A percentile compares a stretch with the other conserved stretches of the same genome.
Conservation (phyloP, 2,113 vertebrate genomes). For the Monopterus albus region DNA sequence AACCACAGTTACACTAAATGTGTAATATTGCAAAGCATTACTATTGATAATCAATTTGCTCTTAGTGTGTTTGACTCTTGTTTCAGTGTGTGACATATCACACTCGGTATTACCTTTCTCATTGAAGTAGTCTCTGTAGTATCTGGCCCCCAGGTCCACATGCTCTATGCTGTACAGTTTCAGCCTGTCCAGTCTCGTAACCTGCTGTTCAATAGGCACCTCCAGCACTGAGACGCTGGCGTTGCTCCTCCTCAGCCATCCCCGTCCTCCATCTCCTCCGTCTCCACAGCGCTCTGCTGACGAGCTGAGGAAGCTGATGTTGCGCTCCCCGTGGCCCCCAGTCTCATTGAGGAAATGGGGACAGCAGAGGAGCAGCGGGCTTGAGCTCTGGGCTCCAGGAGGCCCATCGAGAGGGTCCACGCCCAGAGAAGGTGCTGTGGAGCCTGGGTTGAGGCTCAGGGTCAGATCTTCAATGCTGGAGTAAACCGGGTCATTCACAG, state of each 20-base stretch:
- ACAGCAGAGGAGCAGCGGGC: constrained; percentile 89
- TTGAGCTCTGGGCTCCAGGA: constrained; percentile 72
- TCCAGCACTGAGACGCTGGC: constrained; percentile 91
- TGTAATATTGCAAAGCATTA: too few species aligned
- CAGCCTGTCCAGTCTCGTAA: constrained; percentile 80
- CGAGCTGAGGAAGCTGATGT: constrained; percentile 88
- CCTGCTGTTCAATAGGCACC: constrained; percentile 84
- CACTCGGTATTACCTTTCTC: constrained; percentile 81
- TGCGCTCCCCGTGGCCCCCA: constrained; percentile 85
- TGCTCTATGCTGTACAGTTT: constrained; percentile 91
- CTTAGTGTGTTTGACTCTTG: too few species aligned
- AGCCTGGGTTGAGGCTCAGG: constrained; percentile 42
- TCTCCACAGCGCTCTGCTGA: constrained; percentile 69
- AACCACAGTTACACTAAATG: too few species aligned
- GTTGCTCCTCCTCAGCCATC: constrained; percentile 84
- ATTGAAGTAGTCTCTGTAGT: constrained; percentile 92
- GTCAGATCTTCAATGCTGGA: constrained; percentile 88
- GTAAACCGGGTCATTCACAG: constrained; percentile 80
- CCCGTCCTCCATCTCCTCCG: constrained; percentile 43
- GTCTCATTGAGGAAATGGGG: constrained; percentile 95
- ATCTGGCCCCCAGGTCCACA: constrained; percentile 90
- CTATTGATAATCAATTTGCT: too few species aligned
- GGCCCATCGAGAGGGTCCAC: constrained; percentile 80
- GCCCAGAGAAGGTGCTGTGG: constrained; percentile 60
- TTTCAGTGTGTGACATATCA: not conserved